Percentiles rank a stretch among this genome's conserved stretches.
phyloP scores from a whole-genome alignment of 2,888 invertebrate genomes.

The Acronicta psi region DNA sequence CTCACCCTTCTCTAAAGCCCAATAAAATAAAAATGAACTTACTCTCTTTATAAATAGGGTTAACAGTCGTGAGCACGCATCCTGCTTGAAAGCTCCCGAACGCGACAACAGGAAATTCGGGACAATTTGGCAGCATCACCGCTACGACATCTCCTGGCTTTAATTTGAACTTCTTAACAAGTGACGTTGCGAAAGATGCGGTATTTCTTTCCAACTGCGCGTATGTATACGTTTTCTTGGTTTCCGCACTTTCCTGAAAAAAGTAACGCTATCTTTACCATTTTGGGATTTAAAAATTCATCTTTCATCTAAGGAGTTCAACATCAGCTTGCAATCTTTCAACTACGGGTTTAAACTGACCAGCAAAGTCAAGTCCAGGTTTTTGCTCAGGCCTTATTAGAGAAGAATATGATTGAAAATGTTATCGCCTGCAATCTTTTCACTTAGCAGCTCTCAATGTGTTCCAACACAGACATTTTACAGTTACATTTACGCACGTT shows the following conservation, averaged over 20 bases:
- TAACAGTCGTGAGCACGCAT: constrained; percentile 92
- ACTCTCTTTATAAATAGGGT: constrained; percentile 92
- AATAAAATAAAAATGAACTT: constrained; percentile 54
- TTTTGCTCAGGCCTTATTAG: no score
- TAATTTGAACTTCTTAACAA: constrained; percentile 91
- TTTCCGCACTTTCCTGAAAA: constrained; percentile 82
- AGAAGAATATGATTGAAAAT: no score
- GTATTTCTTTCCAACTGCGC: constrained; percentile 87
- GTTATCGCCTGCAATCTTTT: no score
- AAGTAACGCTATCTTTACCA: no score
- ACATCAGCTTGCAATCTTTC: no score
- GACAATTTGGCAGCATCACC: constrained; percentile 92
- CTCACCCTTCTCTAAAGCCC: background rate
- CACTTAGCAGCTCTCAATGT: no score
- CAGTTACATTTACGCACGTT: no score
- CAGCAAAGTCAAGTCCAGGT: no score
- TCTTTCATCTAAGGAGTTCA: no score
- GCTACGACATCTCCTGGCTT: constrained; percentile 91
- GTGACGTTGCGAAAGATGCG: constrained; percentile 90
- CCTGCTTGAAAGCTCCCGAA: constrained; percentile 92
- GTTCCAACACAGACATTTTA: no score
- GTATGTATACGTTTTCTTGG: constrained; percentile 81
- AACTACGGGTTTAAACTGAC: no score
- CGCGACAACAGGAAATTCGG: constrained; percentile 91
- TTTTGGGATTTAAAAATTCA: no score